Evolutionary conservation across 2,888 invertebrate species (phyloP), one percentile per base, ranked within the genome.

Genomic region (Dermolepida albohirtum): DNA sequence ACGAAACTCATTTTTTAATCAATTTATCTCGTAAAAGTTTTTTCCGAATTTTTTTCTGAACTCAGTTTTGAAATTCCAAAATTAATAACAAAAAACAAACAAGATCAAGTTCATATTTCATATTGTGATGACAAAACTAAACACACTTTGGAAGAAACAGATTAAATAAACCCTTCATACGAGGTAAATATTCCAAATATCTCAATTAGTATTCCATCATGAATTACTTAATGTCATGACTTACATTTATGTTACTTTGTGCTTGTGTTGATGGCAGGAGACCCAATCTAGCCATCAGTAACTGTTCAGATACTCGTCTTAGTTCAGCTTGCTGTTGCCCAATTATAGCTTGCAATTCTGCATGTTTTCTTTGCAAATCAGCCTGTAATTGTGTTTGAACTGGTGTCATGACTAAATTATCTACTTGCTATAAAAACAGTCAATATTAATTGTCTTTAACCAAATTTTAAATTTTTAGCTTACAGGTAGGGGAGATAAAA

Each of bases 311-410:
- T 0, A 96, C 93, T 73, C 90, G 87, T 49, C 92, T 86, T 72
- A 96, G 82, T 81, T 96, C 95, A 77, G 95, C 94, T 79, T 95
- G 95, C 78, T 95, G 95, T 72, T 92, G 89, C 62, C 91, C 88
- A 69, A 96, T 95, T 78, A 94, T 86, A 77, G 93, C 90, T 79
- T 95, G 94, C 69, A 96, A 83, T 78, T 95, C 92, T 71, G 93
- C 93, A 78, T 95, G 95, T 78, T 95, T 95, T 41, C 91, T 87
- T 78, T 94, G 92, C 70, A 91, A 82, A 83, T 93, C 91, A 76
- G 89, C 91, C 84, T 92, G 91, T 12, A 89, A 79, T 68, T 89
- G 87, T 70, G 85, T 86, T 77, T 88, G 88, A 1, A 86, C 84
- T 0, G 86, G 82, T 12, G 87, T 85, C 82, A 89, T 85, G 22